These are phyloP conservation scores for Columba livia DNA, from an alignment of 2,113 vertebrate species.

Conservation along the genomic window DNA sequence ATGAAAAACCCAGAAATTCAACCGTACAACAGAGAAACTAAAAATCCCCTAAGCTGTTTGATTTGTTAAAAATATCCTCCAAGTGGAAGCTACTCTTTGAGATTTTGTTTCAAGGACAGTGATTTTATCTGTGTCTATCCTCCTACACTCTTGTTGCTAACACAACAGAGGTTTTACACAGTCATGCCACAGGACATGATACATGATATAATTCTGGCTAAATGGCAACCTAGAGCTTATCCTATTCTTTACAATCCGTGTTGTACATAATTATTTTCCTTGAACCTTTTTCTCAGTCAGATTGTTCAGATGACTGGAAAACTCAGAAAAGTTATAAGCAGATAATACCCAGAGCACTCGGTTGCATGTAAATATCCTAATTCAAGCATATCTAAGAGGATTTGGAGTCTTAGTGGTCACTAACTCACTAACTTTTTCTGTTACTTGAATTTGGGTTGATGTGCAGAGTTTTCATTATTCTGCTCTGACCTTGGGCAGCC, in stretches of 20 bases:
- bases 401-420: not conserved
- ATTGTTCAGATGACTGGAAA: not conserved
- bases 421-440: not conserved
- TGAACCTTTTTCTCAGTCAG: not conserved
- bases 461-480: not conserved
- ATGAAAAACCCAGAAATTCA: not conserved
- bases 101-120: not conserved
- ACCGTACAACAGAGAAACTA: fast-evolving
- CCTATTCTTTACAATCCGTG: not conserved
- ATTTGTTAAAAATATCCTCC: not conserved
- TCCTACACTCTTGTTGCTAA: not conserved
- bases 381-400: not conserved
- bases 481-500: not conserved
- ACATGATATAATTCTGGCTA: not conserved
- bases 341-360: not conserved
- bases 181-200: not conserved
- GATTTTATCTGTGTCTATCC: not conserved
- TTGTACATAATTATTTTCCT: not conserved
- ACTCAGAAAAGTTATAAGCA: not conserved
- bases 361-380: not conserved
- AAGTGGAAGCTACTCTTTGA: not conserved
- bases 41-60: not conserved
- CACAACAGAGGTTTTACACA: not conserved
- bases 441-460: not conserved
- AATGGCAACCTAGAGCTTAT: not conserved